These are phyloP conservation scores for Erynnis tages DNA, from an alignment of 2,888 invertebrate genomes.

Conservation along the genomic window DNA sequence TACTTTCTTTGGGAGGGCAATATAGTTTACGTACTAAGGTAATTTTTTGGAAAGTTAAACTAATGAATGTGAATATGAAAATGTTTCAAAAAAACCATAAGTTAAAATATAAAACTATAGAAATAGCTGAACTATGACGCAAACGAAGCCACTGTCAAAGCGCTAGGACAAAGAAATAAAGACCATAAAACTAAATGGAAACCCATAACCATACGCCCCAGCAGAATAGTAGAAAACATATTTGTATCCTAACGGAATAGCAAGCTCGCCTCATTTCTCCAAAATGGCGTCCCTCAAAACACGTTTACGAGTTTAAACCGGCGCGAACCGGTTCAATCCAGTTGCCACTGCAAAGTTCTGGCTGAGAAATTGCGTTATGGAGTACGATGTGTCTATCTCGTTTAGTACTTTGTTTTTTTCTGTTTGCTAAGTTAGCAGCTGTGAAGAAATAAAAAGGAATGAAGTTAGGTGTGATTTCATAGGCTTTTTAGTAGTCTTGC, in stretches of 20 bases:
- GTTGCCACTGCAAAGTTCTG: conserved; percentile 16
- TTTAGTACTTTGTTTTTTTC: not conserved
- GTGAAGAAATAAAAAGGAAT: too few species aligned
- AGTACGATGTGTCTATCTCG: conserved; percentile 10
- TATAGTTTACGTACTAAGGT: too few species aligned
- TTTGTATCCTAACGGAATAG: conserved; percentile 13
- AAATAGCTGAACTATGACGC: too few species aligned
- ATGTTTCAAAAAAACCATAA: too few species aligned
- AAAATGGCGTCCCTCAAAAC: conserved; percentile 20
- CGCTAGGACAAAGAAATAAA: conserved; percentile 14
- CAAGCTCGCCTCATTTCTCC: conserved; percentile 22
- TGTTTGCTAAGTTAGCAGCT: too few species aligned
- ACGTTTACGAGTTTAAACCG: conserved; percentile 33
- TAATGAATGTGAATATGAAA: too few species aligned
- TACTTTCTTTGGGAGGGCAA: too few species aligned
- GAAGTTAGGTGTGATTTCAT: too few species aligned
- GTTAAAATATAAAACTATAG: too few species aligned
- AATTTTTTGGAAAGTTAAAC: too few species aligned
- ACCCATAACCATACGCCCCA: not conserved
- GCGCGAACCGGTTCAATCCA: conserved; percentile 21
- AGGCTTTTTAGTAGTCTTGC: too few species aligned
- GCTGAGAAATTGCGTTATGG: conserved; percentile 6
- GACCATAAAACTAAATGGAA: conserved; percentile 8
- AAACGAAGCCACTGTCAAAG: too few species aligned
- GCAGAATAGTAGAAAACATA: not conserved